Base-by-base conservation (phyloP, 2,797 vertebrate species). In the Rousettus madagascariensis region DNA sequence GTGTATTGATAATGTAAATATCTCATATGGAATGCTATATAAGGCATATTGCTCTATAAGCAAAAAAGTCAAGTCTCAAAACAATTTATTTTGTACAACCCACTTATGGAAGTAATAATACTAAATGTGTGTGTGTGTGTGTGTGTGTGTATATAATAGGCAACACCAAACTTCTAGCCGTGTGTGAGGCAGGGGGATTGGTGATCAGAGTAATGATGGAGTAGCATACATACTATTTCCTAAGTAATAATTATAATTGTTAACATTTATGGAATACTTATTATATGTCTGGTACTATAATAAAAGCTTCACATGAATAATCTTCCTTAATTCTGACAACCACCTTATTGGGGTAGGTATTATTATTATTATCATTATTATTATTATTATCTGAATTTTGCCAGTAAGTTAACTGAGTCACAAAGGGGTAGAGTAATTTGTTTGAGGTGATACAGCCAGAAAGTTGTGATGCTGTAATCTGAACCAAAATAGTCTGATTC, bases 341-440 rank as follows among this genome's bases (percentile, higher is more conserved):
- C 24, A 38, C 30, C 17, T 78, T 75, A 63, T 55, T 68, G 36
- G 79, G 16, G 24, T 49, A 84, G 61, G 24, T 80, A 68, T 36
- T 82, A 80, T 57, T 43, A 15, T 75, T 43, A 15, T 74, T 80
- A 63, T 36, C 78, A 85, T 55, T 43, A 15, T 74, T 78, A 33
- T 33, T 33, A 33, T 33, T 33, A 71, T 33, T 69, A 71, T 86
- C 38, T 69, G 71, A 94, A 90, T 90, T 94, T 92, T 88, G 5
- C 19, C 22, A 68, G 53, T 78, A 87, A 72, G 17, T 91, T 82
- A 55, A 92, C 33, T 55, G 33, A 77, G 49, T 90, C n/a, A 89
- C 53, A 82, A 36, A 74, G n/a, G 78, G 43, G 57, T 69, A 13
- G 46, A 63, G 26, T 65, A 63, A 75, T 83, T 95, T 65, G 22